Percentiles rank a stretch among this genome's conserved stretches.
phyloP scores from a whole-genome alignment of 1,140 invertebrate species.

The Thereuonema tuberculata region DNA sequence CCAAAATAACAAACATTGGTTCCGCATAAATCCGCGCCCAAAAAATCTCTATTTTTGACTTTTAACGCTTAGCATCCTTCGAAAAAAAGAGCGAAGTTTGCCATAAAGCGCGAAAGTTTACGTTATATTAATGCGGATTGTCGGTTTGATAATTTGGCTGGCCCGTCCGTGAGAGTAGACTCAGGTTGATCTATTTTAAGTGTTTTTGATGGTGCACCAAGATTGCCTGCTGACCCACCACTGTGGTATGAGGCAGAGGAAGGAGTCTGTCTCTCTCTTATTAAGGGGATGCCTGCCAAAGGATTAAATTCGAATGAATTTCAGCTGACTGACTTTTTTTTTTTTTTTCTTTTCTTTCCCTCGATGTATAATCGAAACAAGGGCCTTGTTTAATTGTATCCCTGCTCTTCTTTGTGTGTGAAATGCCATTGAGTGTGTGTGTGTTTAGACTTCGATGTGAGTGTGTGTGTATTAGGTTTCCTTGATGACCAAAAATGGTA shows the following conservation, averaged over 20 bases:
- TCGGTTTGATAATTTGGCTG: background rate
- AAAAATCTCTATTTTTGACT: too few relatives aligned
- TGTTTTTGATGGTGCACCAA: background rate
- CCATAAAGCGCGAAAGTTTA: background rate
- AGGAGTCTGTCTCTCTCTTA: background rate
- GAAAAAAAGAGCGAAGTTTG: too few relatives aligned
- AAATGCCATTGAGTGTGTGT: too few relatives aligned
- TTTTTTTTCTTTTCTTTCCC: background rate
- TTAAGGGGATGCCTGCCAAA: background rate
- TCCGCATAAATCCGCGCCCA: too few relatives aligned
- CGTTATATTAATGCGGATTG: background rate
- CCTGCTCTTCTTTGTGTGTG: background rate
- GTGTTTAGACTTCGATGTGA: background rate
- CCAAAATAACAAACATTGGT: too few relatives aligned
- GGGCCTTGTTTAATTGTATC: background rate
- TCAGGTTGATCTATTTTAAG: background rate
- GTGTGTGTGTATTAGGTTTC: background rate
- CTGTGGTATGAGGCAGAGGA: background rate
- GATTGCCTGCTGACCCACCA: background rate
- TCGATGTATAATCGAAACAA: background rate
- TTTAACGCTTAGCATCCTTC: too few relatives aligned
- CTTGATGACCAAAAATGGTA: constrained; percentile 1
- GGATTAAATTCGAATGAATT: background rate
- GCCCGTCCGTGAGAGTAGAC: background rate
- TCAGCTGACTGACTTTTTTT: background rate